Base-by-base conservation (phyloP, 2,113 vertebrate species). In the Petaurus breviceps region DNA sequence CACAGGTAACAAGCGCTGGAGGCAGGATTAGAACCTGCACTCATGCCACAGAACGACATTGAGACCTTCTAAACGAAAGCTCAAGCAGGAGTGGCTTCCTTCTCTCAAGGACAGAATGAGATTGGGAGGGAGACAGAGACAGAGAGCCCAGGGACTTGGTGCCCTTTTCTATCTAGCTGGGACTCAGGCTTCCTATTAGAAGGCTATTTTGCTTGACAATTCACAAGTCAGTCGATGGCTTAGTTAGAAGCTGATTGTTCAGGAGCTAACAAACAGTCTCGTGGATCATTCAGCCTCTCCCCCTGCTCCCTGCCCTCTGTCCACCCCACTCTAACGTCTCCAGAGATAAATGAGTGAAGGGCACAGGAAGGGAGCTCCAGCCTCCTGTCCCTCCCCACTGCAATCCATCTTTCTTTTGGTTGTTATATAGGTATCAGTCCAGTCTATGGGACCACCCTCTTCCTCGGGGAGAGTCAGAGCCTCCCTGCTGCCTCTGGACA, bases 141-240 rank as follows among this genome's bases (percentile, higher is more conserved):
- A 54, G 53, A 54, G 23, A 54, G 24, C 11, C 12, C 53, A 23
- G 23, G 12, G 53, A 52, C 14, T 92, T 0, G 96, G 28, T 95
- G 92, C 23, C 7, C 25, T 23, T 54, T 52, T 19, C 14, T 52
- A 22, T 22, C 16, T 22, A 25, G 53, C 7, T 23, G 53, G 53
- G 53, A 12, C 53, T 54, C 53, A 54, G 53, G 23, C 53, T 96
- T 97, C 52, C 23, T 96, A 61, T 96, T 94, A 54, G 54, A 7
- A 96, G 77, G 92, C 4, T 47, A 14, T 94, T 49, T 98, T 96
- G 54, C 95, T 25, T 55, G 23, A 55, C 54, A 5, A 25, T 55
- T 12, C 54, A 91, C 95, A 91, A 49, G 47, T 31, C 61, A 55
- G 19, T 52, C 2, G 52, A 19, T 52, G 3, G 19, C 52, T 51